Conservation (phyloP, 2,113 vertebrate genomes). For the Seriola dumerili region DNA sequence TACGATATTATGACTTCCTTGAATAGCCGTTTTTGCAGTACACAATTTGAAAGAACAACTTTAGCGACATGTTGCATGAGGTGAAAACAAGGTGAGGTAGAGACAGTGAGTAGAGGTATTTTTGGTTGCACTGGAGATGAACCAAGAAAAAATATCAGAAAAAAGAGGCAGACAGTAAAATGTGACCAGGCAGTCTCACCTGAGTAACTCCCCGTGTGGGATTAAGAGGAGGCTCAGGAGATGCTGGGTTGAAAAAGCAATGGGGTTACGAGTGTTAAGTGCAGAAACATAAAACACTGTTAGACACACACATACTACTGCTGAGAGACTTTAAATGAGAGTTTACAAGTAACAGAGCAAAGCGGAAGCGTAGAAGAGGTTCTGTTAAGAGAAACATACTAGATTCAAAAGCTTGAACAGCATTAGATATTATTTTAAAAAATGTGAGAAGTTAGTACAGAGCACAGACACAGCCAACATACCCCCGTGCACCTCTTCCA, state of each 20-base stretch:
- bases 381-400: slow-evolving; percentile 29
- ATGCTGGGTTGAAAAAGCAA: slow-evolving; percentile 74
- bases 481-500: no score
- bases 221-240: slow-evolving; percentile 88
- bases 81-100: not conserved
- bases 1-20: not conserved
- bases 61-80: not conserved
- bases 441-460: not conserved
- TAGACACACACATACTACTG: slow-evolving; percentile 36
- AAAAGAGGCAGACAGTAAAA: not conserved
- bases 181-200: slow-evolving; percentile 83
- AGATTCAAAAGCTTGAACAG: not conserved
- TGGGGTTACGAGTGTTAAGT: slow-evolving; percentile 63
- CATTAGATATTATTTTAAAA: slow-evolving; percentile 3
- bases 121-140: not conserved
- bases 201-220: slow-evolving; percentile 87
- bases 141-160: not conserved
- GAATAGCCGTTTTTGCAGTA: not conserved
- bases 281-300: slow-evolving; percentile 54
- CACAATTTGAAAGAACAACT: not conserved
- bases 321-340: slow-evolving; percentile 4
- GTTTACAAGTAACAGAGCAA: slow-evolving; percentile 10
- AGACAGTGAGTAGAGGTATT: not conserved
- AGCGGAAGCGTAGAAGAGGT: slow-evolving; percentile 28
- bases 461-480: not conserved